These are phyloP conservation scores for Gymnarchus niloticus DNA, from an alignment of 2,113 vertebrate genomes.

Conservation along the genomic window DNA sequence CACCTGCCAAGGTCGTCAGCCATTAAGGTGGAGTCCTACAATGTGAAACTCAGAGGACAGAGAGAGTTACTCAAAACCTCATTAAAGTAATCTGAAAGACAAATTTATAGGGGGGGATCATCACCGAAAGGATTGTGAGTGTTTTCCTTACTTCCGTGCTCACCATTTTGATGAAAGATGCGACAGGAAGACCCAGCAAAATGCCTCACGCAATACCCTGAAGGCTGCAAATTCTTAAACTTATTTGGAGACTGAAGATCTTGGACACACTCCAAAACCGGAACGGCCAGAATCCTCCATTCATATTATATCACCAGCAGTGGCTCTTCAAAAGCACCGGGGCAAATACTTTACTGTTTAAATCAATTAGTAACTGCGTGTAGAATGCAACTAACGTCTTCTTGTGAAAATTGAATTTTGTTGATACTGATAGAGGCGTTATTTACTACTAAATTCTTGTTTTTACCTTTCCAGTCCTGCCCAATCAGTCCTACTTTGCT, in stretches of 20 bases:
- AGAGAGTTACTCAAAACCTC: slow-evolving; percentile 30
- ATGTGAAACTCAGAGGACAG: background rate
- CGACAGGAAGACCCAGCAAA: background rate
- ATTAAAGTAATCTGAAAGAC: slow-evolving; percentile 7
- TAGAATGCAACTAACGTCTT: background rate
- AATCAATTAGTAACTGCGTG: slow-evolving; percentile 10
- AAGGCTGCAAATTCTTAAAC: background rate
- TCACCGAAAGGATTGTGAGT: background rate
- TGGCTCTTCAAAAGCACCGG: background rate
- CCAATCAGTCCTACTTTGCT: background rate
- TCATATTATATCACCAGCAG: background rate
- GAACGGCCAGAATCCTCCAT: background rate
- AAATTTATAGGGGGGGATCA: background rate
- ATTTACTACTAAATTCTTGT: background rate
- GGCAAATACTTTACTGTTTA: background rate
- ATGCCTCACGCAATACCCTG: background rate
- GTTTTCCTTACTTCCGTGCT: background rate
- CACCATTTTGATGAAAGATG: background rate
- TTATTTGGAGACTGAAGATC: slow-evolving; percentile 18
- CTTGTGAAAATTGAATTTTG: background rate
- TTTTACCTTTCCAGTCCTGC: background rate
- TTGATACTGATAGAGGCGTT: background rate
- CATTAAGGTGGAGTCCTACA: background rate
- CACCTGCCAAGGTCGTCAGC: background rate
- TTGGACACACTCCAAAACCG: background rate